Conservation (phyloP, 2,113 vertebrate species). For the Mohoua ochrocephala region DNA sequence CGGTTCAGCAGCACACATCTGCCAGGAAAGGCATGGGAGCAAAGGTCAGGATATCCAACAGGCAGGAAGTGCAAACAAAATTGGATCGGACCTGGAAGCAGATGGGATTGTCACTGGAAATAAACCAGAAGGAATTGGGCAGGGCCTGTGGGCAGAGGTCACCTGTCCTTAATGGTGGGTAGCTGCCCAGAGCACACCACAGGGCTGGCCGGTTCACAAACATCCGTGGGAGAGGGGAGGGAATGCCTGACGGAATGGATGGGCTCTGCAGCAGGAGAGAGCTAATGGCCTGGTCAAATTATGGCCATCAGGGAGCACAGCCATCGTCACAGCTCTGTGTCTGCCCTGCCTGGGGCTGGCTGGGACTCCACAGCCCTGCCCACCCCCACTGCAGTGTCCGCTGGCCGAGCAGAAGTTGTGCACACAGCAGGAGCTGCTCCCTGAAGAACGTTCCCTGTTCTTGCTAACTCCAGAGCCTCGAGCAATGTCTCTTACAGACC, state of each 20-base stretch:
- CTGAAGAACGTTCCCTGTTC: not conserved
- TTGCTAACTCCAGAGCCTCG: not conserved
- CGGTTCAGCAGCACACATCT: not conserved
- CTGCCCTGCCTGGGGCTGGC: not conserved
- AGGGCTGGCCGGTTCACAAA: not conserved
- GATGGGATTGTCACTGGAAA: not conserved
- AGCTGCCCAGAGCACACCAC: not conserved
- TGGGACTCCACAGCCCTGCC: not conserved
- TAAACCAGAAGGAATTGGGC: not conserved
- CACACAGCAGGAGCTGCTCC: not conserved
- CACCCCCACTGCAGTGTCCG: not conserved
- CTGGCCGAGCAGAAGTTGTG: not conserved
- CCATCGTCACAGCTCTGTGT: fast-evolving
- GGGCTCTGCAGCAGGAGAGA: not conserved
- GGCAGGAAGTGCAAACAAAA: not conserved
- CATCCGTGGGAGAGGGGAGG: not conserved
- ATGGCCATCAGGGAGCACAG: not conserved
- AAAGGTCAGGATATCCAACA: not conserved
- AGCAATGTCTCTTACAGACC: not conserved
- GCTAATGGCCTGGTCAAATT: not conserved
- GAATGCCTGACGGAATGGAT: not conserved
- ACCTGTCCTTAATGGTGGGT: not conserved
- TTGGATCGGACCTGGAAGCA: not conserved
- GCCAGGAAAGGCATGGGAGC: not conserved
- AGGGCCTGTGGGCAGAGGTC: not conserved